Percentiles rank a stretch among this genome's conserved stretches.
Conservation (phyloP, 2,797 vertebrate species). For the Ceryle rudis region DNA sequence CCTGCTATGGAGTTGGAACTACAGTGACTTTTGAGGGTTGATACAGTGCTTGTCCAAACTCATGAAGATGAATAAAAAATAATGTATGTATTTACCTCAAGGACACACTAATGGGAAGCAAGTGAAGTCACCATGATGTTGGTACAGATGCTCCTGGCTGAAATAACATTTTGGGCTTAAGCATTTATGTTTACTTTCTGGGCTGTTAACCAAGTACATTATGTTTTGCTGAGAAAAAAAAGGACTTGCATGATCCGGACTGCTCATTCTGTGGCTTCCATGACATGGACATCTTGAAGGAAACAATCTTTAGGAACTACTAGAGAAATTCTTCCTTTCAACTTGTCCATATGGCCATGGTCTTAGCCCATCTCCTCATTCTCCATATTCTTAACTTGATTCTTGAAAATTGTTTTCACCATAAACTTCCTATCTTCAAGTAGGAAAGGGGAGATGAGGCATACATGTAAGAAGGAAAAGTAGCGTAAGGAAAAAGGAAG, state of each 20-base stretch:
- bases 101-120: constrained; percentile 1
- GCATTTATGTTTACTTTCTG: constrained; percentile 46
- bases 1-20: neutral
- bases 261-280: neutral
- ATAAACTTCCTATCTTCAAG: neutral
- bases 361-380: neutral
- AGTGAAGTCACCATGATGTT: constrained; percentile 27
- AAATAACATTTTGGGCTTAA: constrained; percentile 16
- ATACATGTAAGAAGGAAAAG: neutral
- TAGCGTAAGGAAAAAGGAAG: neutral
- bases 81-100: constrained; percentile 19
- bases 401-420: neutral
- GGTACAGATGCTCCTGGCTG: neutral
- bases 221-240: neutral
- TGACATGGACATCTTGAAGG: neutral
- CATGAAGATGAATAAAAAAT: constrained; percentile 47
- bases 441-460: neutral
- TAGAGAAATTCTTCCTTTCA: neutral
- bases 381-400: neutral
- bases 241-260: neutral
- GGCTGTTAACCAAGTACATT: constrained; percentile 8
- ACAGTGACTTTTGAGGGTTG: neutral
- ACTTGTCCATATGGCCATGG: neutral
- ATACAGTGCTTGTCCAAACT: neutral
- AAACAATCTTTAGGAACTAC: neutral